Evolutionary conservation across 2,797 vertebrate species (phyloP), one percentile per base, ranked within the genome.

Genomic region (Macropodus opercularis): DNA sequence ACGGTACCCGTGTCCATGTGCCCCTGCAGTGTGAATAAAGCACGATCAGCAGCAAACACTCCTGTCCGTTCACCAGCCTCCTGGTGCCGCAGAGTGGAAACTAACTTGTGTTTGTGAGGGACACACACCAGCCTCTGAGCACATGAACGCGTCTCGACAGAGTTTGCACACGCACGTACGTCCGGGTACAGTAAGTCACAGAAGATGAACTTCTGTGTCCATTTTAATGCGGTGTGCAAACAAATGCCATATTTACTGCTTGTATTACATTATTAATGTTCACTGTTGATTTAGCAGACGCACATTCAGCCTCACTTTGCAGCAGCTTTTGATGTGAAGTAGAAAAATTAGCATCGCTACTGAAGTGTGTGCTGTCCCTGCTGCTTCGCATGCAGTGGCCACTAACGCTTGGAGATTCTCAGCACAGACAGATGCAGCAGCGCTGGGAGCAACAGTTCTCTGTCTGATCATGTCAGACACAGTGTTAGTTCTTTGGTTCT

Each of bases 261-360:
- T n/a, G n/a, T n/a, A 11, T 22, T 22, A 0, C 10, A 8, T 21
- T 12, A 27, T 27, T 49, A 42, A 31, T 49, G 32, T 36, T 39
- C 3, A 52, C n/a, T 18, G 32, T 4, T 34, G 6, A 60, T 52
- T 70, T 35, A 63, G 64, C 42, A 62, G 40, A 60, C 27, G 62
- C 58, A 48, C 18, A 27, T 3, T 29, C 36, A 5, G 3, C 29
- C 23, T 38, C 24, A 50, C 56, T 53, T 69, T 46, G 31, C 49
- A 26, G 52, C n/a, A 8, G 64, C 56, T 49, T 64, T 46, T 41
- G 32, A 31, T 48, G 36, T 54, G 13, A 53, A 68, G 31, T 9
- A 21, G 23, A 79, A 64, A 77, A 61, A 67, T 84, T 74, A 72
- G 68, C 81, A 80, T 82, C 31, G 80, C 77, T 73, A 79, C 79